Percentiles rank a stretch among this genome's conserved stretches.
These are phyloP conservation scores for Apotomis turbidana DNA, from an alignment of 2,888 invertebrate genomes.

Conservation along the genomic window DNA sequence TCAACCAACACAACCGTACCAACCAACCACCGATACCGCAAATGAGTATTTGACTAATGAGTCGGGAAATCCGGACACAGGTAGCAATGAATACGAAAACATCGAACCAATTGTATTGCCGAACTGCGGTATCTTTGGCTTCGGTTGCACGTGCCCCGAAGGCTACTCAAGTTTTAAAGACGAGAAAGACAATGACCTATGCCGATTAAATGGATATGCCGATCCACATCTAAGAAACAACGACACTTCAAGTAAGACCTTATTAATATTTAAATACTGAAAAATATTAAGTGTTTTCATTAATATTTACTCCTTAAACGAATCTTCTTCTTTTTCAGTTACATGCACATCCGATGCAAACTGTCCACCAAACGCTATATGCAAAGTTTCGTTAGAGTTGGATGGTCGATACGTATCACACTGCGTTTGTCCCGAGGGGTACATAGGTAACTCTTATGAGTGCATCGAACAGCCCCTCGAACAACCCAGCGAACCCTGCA, in stretches of 20 bases:
- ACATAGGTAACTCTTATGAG: conserved; percentile 91
- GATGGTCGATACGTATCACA: conserved; percentile 62
- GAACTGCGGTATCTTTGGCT: conserved; percentile 54
- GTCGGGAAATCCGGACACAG: conserved; percentile 45
- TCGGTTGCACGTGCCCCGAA: conserved; percentile 65
- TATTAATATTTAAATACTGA: not conserved
- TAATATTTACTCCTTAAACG: not conserved
- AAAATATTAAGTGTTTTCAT: not conserved
- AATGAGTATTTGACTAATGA: conserved; percentile 30
- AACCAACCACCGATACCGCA: conserved; percentile 15
- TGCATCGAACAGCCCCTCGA: conserved; percentile 85
- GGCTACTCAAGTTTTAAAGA: conserved; percentile 68
- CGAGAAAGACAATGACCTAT: conserved; percentile 65
- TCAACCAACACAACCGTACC: not conserved
- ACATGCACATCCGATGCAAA: conserved; percentile 89
- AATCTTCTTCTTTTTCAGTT: conserved; percentile 77
- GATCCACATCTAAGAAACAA: conserved; percentile 43
- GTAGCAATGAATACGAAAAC: conserved; percentile 61
- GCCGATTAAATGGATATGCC: conserved; percentile 55
- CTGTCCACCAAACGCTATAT: conserved; percentile 93
- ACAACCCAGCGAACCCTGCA: conserved; percentile 66
- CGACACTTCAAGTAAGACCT: conserved; percentile 61
- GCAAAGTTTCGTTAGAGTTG: conserved; percentile 83
- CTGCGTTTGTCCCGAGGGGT: conserved; percentile 93
- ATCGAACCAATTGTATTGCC: conserved; percentile 69